Base-by-base conservation (phyloP, 2,113 vertebrate species). In the Dasyurus viverrinus region DNA sequence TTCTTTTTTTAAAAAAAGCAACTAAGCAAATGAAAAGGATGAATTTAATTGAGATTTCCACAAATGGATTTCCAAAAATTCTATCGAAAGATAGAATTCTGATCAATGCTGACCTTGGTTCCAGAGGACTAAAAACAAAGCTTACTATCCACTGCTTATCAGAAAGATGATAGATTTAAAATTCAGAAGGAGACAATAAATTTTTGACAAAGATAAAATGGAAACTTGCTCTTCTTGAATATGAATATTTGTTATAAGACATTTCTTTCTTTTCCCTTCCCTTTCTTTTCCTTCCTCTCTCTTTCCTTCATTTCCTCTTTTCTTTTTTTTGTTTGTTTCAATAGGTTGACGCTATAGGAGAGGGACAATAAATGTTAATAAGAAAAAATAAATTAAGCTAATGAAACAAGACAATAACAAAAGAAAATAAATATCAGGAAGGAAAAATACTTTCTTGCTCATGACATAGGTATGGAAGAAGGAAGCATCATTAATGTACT, bases 11-110 rank as follows among this genome's bases (percentile, higher is more conserved):
- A 50, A 50, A 50, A 50, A 6, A 50, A 50, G n/a, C n/a, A n/a
- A n/a, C 36, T 25, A 54, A 94, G 6, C 22, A 91, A 94, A 90
- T 30, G 9, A 90, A 94, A 95, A 92, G 53, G 7, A 22, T 22
- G 53, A 30, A 55, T 46, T 89, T 89, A 53, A 94, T 42, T 94
- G 90, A 93, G 92, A 94, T 91, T 90, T 92, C 53, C 76, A 90
- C 36, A 84, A 92, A 52, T 91, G 54, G 91, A 92, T 93, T 90
- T 84, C 36, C n/a, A n/a, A n/a, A n/a, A n/a, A n/a, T n/a, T n/a
- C n/a, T n/a, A n/a, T n/a, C 60, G 54, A 93, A 90, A 95, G 27
- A n/a, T 5, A 23, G n/a, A 84, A 42, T 19, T 36, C 16, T 84
- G 7, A 42, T 84, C n/a, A 84, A 23, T 42, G n/a, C n/a, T 84